Evolutionary conservation across 2,797 vertebrate species (phyloP), one percentile per base, ranked within the genome.

Genomic region (Neopelma chrysocephalum): DNA sequence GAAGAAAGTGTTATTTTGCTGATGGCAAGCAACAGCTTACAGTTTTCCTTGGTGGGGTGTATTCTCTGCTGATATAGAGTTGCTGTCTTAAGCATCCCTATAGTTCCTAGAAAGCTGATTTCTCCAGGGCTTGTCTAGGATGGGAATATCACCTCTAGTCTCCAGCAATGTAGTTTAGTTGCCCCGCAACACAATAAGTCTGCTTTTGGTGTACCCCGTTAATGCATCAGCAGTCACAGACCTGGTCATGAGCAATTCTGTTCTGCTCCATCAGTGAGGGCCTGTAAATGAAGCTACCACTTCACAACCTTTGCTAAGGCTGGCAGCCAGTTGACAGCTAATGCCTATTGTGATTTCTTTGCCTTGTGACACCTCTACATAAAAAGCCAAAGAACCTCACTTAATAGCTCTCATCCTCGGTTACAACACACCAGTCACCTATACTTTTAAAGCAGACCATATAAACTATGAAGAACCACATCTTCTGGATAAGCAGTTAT

Each of bases 231-330:
- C 43, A 82, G 40, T n/a, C 13, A 25, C 6, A 1, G 3, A 32
- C 32, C 16, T 0, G 0, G 11, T 42, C 15, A 9, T 13, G 47
- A 45, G 38, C n/a, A 71, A 6, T 51, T 66, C 50, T 69, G 57
- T 58, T 32, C 31, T 71, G 25, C 43, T 87, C 31, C 16, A 12
- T 47, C 72, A 69, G 36, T 40, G 21, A 75, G 19, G 70, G 20
- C 20, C 57, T 90, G 23, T 13, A 68, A 56, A 68, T 25, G 19
- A 81, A 42, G 8, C 34, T 51, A 36, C 10, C 31, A 64, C 42
- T 6, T 48, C 64, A 48, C 42, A 58, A 54, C 23, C 27, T 40
- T n/a, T 85, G 36, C 53, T 65, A 32, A 57, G 32, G 50, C 17
- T 60, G 75, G 29, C 62, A 82, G 66, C 4, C 45, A 69, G 18